phyloP scores from a whole-genome alignment of 2,113 vertebrate species.

The Chloroceryle aenea region DNA sequence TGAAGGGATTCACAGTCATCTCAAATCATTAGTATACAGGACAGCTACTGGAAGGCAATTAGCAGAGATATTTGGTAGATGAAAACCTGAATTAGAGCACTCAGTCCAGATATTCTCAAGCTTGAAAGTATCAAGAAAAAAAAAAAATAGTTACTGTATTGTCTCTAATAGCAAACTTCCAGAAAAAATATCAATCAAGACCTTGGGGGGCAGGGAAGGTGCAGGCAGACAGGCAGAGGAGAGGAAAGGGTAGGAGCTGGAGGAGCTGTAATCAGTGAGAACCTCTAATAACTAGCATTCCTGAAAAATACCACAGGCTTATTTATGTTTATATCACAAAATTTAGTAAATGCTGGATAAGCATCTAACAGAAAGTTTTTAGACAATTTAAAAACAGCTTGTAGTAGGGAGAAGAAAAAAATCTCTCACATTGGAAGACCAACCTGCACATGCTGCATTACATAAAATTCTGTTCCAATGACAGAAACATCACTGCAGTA shows the following conservation, averaged over 20 bases:
- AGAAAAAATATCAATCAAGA: background rate
- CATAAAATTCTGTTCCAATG: slow-evolving; percentile 93
- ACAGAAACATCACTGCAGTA: slow-evolving; percentile 83
- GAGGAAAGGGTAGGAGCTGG: background rate
- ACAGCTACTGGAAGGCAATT: background rate
- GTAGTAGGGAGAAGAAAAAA: background rate
- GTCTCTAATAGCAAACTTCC: background rate
- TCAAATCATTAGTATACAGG: background rate
- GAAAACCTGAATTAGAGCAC: background rate
- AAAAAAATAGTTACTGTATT: background rate
- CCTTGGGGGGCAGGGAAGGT: accelerated
- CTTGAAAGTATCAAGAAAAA: background rate
- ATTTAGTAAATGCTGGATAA: background rate
- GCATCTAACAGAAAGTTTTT: background rate
- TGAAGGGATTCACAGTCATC: background rate
- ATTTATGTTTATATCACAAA: background rate
- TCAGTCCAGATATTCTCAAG: background rate
- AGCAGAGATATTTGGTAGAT: background rate
- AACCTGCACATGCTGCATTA: slow-evolving; percentile 92
- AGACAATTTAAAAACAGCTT: background rate
- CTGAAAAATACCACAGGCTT: background rate
- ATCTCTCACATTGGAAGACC: background rate
- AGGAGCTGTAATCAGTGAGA: background rate
- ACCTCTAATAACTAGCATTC: background rate
- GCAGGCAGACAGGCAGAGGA: background rate